These are phyloP conservation scores for Diarsia brunnea DNA, from an alignment of 2,888 invertebrate species.

Conservation along the genomic window DNA sequence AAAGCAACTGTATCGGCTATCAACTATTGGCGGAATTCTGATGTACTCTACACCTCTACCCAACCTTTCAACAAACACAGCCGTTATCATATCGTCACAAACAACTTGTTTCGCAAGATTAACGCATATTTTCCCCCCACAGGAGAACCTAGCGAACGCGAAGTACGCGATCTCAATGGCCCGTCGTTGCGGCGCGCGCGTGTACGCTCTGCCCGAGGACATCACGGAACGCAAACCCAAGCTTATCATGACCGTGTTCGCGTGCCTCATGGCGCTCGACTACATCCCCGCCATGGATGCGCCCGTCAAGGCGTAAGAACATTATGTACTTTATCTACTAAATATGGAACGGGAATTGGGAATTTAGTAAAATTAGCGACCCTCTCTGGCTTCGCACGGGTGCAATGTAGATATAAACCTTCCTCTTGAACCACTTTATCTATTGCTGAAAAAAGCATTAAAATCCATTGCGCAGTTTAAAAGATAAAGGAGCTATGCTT, in stretches of 20 bases:
- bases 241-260: conserved; percentile 99
- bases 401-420: no score
- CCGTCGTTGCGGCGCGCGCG: conserved; percentile 98
- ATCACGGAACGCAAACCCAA: conserved; percentile 99
- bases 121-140: conserved; percentile 42
- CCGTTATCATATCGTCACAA: neutral
- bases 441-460: no score
- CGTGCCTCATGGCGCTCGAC: conserved; percentile 99
- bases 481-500: no score
- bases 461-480: no score
- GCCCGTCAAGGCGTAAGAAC: conserved; percentile 80
- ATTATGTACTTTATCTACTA: conserved; percentile 27
- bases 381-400: no score
- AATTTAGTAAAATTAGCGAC: no score
- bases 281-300: conserved; percentile 97
- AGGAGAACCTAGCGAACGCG: conserved; percentile 99
- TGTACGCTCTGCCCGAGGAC: conserved; percentile 99
- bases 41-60: no score
- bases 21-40: no score
- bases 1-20: no score
- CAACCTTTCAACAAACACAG: neutral
- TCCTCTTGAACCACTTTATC: no score
- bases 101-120: neutral
- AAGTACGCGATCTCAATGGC: conserved; percentile 99
- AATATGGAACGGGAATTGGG: conserved; percentile 2